These are phyloP conservation scores for Drosophila burlai DNA, from an alignment of 1,140 invertebrate species.

Conservation along the genomic window DNA sequence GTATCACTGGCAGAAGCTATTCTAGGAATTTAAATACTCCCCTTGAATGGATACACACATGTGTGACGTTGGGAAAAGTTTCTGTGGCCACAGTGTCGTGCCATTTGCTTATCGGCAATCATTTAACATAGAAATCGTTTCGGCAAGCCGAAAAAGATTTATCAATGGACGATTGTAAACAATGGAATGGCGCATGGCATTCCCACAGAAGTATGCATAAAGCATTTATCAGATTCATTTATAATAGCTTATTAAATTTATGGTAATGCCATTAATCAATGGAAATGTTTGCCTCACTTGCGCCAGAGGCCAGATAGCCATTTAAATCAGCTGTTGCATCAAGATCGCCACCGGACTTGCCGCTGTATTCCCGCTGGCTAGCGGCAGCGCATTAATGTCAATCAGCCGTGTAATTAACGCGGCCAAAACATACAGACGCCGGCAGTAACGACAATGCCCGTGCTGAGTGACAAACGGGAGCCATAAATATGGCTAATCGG, in stretches of 20 bases:
- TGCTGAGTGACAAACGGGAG: conserved; percentile 48
- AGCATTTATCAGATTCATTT: conserved; percentile 56
- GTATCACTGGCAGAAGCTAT: neutral
- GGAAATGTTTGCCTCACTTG: conserved; percentile 37
- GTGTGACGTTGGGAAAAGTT: neutral
- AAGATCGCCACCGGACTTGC: conserved; percentile 31
- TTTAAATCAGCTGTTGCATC: conserved; percentile 71
- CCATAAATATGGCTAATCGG: conserved; percentile 78
- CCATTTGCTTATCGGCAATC: conserved; percentile 19
- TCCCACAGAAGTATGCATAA: conserved; percentile 13
- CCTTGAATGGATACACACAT: neutral
- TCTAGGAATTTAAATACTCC: conserved; percentile 10
- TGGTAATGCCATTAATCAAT: conserved; percentile 72
- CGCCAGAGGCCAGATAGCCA: conserved; percentile 43
- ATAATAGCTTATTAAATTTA: conserved; percentile 57
- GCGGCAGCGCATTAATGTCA: conserved; percentile 68
- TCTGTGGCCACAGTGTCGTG: neutral
- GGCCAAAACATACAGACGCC: conserved; percentile 36
- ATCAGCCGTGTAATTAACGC: conserved; percentile 74
- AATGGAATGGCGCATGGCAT: conserved; percentile 1
- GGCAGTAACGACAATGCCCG: conserved; percentile 31
- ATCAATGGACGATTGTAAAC: conserved; percentile 12
- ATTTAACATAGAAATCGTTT: conserved; percentile 18
- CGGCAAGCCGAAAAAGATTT: conserved; percentile 9
- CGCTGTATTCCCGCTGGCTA: conserved; percentile 13